Percentiles rank a stretch among this genome's conserved stretches.
Conservation (phyloP, 2,797 vertebrate species). For the Sardinella longiceps region DNA sequence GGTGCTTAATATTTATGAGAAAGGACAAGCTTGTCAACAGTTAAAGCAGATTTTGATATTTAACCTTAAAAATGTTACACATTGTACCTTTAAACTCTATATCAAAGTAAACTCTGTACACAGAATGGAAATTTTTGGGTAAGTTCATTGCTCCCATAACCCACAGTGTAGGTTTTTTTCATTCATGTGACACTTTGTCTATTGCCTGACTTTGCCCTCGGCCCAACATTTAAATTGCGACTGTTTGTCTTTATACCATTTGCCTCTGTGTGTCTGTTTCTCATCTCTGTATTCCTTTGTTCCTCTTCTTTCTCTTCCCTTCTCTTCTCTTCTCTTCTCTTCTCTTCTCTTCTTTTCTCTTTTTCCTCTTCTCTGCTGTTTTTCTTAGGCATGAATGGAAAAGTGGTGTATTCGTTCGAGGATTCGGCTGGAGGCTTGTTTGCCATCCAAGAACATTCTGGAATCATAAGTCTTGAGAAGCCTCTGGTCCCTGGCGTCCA, state of each 20-base stretch:
- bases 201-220: too few species aligned
- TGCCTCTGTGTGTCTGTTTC: conserved; percentile 16
- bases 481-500: conserved; percentile 78
- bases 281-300: not conserved
- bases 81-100: too few species aligned
- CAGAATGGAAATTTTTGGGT: too few species aligned
- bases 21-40: too few species aligned
- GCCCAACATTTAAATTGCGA: too few species aligned
- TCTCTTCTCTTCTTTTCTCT: not conserved
- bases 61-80: too few species aligned
- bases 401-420: conserved; percentile 77
- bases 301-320: not conserved
- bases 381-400: conserved; percentile 76
- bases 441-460: conserved; percentile 80
- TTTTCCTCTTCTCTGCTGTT: not conserved
- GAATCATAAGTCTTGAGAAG: conserved; percentile 78
- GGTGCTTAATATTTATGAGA: too few species aligned
- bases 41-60: too few species aligned
- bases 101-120: too few species aligned
- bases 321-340: not conserved
- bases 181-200: too few species aligned
- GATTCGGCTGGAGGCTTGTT: conserved; percentile 81
- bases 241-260: not conserved
- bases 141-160: too few species aligned
- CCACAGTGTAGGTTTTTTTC: too few species aligned